phyloP scores from a whole-genome alignment of 2,797 vertebrate genomes.

The Percopsis omiscomaycus region DNA sequence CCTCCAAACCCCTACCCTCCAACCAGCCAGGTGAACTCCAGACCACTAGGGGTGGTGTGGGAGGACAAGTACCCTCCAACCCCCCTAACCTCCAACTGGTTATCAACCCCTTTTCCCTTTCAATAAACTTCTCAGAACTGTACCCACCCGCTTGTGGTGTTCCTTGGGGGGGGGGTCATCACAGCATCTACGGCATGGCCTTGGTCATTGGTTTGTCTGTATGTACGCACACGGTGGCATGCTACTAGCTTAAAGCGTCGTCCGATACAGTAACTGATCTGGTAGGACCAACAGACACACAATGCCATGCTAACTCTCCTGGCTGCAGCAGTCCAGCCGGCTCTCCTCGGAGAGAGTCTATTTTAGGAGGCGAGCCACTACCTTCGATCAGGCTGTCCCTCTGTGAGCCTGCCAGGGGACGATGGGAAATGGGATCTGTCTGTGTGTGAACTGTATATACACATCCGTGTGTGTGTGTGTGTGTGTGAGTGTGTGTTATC shows the following conservation, averaged over 20 bases:
- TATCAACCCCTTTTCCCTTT: no score
- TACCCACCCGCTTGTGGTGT: no score
- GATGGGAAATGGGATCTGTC: slow-evolving; percentile 52
- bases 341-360: slow-evolving; percentile 56
- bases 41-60: no score
- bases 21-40: no score
- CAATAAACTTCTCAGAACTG: no score
- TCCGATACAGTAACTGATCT: no score
- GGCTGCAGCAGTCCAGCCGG: slow-evolving; percentile 22
- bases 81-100: no score
- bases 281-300: no score
- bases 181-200: neutral
- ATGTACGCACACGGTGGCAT: neutral
- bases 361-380: slow-evolving; percentile 50
- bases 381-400: slow-evolving; percentile 52
- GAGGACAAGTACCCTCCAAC: no score
- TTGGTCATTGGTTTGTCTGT: neutral
- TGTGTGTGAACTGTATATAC: slow-evolving; percentile 33
- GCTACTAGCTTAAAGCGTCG: no score
- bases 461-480: neutral
- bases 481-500: neutral
- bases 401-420: slow-evolving; percentile 45
- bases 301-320: neutral
- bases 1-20: no score
- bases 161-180: no score